Base-by-base conservation (phyloP, 2,888 invertebrate species). In the Subacronicta megacephala region DNA sequence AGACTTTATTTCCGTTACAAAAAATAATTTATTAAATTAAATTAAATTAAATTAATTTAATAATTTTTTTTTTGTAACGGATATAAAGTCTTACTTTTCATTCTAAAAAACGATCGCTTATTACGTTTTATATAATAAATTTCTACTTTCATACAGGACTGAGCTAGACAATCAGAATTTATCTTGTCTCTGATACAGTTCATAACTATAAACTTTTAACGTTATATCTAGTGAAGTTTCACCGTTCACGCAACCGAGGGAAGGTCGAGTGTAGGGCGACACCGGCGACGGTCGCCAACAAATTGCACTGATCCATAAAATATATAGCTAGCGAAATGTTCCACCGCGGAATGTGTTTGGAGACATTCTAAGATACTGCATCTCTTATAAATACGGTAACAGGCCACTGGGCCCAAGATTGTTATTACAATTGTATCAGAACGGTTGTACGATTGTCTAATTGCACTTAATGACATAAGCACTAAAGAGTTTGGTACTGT, bases 221-320 rank as follows among this genome's bases (percentile, higher is more conserved):
- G 17, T 49, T 46, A 47, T 29, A 47, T 54, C 33, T 37, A 50
- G 36, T 33, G 42, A 42, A 46, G 41, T 54, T 54, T 13, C 17
- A 50, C 40, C 20, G 40, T 54, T 15, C 17, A 50, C 40, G 20
- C 40, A 51, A 54, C 18, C 49, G 43, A 36, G 23, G 44, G 58
- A 70, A 72, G 72, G 72, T 72, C 75, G 61, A 45, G 40, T 74
- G 71, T 74, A 72, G 75, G 72, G 53, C 74, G 31, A 40, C 17
- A 33, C 31, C 33, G 43, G 13, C 13, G 55, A 46, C 67, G 10
- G 50, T 64, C 64, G 75, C 71, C 72, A 74, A 64, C 47, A 51
- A 59, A 70, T 50, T 36, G 47, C 53, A 46, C 56, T 49, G 42
- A 70, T 51, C 61, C 65, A 59, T 69, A 53, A 58, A 49, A 29